These are phyloP conservation scores for Diogma glabrata DNA, from an alignment of 2,888 invertebrate species.

Conservation along the genomic window DNA sequence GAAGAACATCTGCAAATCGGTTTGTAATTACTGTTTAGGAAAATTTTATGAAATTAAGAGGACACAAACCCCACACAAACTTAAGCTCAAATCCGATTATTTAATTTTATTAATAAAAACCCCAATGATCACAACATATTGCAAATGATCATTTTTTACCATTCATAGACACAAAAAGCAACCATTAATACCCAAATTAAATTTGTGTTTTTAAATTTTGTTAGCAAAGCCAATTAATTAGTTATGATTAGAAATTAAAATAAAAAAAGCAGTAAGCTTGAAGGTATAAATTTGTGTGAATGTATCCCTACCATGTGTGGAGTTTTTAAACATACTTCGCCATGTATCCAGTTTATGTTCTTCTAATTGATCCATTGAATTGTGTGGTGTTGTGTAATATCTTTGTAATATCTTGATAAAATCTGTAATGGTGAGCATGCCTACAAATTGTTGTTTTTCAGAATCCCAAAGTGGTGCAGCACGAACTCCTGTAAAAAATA, in stretches of 20 bases:
- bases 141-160: too few relatives aligned
- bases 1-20: constrained; percentile 83
- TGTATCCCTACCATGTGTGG: too few relatives aligned
- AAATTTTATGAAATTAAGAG: constrained; percentile 3
- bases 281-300: neutral
- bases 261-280: too few relatives aligned
- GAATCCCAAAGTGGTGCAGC: constrained; percentile 98
- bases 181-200: too few relatives aligned
- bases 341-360: constrained; percentile 95
- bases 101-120: constrained; percentile 10
- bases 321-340: constrained; percentile 68
- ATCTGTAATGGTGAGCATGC: constrained; percentile 98
- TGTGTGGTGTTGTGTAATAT: constrained; percentile 90
- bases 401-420: constrained; percentile 97
- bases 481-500: constrained; percentile 58
- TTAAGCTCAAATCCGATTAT: too few relatives aligned
- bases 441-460: constrained; percentile 81
- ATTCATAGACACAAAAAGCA: too few relatives aligned
- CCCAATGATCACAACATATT: neutral
- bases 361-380: constrained; percentile 91
- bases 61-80: constrained; percentile 13
- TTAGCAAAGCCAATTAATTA: constrained; percentile 5
- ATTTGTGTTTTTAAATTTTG: too few relatives aligned
- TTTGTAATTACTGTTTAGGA: too few relatives aligned
- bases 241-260: neutral